Conservation (phyloP, 2,113 vertebrate species). For the Platysteira castanea region DNA sequence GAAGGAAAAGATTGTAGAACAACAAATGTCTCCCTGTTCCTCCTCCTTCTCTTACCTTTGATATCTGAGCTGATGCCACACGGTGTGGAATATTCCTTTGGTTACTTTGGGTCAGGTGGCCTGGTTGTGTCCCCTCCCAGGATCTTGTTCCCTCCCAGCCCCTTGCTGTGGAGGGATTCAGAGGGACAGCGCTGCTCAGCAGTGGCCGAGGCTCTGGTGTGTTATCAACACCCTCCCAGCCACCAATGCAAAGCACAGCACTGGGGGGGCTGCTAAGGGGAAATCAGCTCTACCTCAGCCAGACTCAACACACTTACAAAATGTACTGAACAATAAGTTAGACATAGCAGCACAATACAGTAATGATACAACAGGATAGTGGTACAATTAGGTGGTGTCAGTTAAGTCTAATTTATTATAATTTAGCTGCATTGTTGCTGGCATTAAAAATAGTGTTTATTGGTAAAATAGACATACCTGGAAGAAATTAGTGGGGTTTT, state of each 20-base stretch:
- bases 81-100: background rate
- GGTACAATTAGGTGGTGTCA: background rate
- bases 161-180: background rate
- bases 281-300: background rate
- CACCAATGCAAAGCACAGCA: background rate
- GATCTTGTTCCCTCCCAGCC: background rate
- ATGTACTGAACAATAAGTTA: background rate
- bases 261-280: background rate
- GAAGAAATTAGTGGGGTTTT: background rate
- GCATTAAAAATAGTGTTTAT: background rate
- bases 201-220: background rate
- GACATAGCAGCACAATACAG: background rate
- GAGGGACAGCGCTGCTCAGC: background rate
- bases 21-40: background rate
- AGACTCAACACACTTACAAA: background rate
- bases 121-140: background rate
- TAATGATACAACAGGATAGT: background rate
- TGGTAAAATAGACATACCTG: background rate
- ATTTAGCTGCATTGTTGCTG: background rate
- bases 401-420: background rate
- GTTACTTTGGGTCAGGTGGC: background rate
- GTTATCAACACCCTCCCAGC: background rate
- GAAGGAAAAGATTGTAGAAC: background rate
- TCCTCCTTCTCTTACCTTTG: background rate
- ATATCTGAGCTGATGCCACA: background rate